Evolutionary conservation across 1,140 invertebrate species (phyloP), one percentile per base, ranked within the genome.

Genomic region (Belonocnema kinseyi): DNA sequence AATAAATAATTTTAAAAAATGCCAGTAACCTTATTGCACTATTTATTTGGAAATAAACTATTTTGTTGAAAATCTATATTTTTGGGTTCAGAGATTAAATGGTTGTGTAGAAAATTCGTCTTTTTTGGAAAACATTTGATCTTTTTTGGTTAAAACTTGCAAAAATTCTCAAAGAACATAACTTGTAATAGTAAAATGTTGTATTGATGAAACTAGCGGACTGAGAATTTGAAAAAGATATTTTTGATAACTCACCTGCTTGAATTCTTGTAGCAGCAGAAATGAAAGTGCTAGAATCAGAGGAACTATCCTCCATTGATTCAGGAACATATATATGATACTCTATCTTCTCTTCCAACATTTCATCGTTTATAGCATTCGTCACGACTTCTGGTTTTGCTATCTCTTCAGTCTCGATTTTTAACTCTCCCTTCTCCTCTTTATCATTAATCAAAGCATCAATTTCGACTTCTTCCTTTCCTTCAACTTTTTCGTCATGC

Each of bases 181-280:
- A 2, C 3, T 26, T 26, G 26, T 26, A 3, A 26, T 3, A 26
- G 1, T 26, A 26, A 26, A 26, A 26, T 26, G 1, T 26, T 26
- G 1, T 26, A 26, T 26, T 26, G 1, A 26, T 3, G 0, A 33
- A 33, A 33, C 26, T 33, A 33, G 26, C 26, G 26, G 26, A 33
- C 3, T 33, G 26, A 33, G 5, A 33, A 33, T 33, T 33, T 33
- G 26, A 33, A 33, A 33, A 33, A 33, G 4, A 33, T 33, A 33
- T 3, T 33, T 33, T 33, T 33, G 26, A 33, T 33, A 33, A 33
- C 53, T 85, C 56, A 89, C 88, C 84, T 50, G 86, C 85, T 85
- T 90, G 88, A 81, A 88, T 88, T 80, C 85, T 86, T 7, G 85
- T 83, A 5, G 77, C 85, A 7, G 87, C 85, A 2, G 83, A 86